phyloP scores from a whole-genome alignment of 2,797 vertebrate species.

The Squalus acanthias region DNA sequence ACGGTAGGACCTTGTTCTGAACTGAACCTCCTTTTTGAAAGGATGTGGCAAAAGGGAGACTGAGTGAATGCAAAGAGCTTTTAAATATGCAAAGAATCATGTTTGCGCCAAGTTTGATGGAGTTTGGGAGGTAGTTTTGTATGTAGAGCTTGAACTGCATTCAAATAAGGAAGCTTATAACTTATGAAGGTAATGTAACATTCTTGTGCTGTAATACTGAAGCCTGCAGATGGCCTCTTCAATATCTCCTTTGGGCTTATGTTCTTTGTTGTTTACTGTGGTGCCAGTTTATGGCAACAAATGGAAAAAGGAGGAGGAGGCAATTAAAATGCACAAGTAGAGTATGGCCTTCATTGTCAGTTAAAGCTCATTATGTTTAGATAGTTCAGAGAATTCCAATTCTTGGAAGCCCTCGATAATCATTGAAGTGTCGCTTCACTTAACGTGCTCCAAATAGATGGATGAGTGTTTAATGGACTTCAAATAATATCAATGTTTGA shows the following conservation, averaged over 20 bases:
- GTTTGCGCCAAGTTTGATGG: neutral
- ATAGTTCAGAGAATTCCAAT: neutral
- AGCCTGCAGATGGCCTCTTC: slow-evolving; percentile 4
- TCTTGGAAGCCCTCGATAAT: neutral
- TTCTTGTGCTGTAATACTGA: neutral
- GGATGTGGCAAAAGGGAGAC: neutral
- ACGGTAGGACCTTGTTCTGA: neutral
- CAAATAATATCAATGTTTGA: slow-evolving; percentile 33
- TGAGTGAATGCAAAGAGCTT: too few relatives aligned
- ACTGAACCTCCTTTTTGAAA: neutral
- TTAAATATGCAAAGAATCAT: too few relatives aligned
- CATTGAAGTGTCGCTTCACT: neutral
- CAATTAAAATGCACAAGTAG: neutral
- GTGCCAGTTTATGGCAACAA: neutral
- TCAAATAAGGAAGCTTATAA: neutral
- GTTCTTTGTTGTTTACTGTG: neutral
- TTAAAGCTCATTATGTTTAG: neutral
- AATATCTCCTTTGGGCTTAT: neutral
- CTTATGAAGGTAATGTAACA: neutral
- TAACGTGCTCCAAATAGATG: neutral
- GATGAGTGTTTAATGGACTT: slow-evolving; percentile 6
- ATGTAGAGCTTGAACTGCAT: neutral
- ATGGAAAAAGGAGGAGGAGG: neutral
- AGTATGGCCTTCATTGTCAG: neutral
- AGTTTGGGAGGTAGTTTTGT: neutral